phyloP scores from a whole-genome alignment of 2,888 invertebrate species.

The Galerucella pusilla region DNA sequence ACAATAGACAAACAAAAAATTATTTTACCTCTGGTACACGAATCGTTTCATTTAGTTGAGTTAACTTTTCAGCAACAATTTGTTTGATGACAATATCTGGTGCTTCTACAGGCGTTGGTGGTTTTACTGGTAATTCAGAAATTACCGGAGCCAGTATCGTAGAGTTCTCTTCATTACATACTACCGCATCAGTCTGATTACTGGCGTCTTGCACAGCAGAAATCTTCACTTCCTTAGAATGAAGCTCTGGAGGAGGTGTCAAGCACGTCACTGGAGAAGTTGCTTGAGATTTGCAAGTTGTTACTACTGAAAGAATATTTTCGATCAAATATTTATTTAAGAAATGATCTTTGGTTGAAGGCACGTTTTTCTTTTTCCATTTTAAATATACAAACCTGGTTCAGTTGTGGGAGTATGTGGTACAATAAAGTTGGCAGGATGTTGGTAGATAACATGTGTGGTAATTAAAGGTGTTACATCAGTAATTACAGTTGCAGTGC shows the following conservation, averaged over 20 bases:
- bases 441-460: conserved; percentile 70
- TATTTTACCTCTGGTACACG: conserved; percentile 17
- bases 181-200: conserved; percentile 83
- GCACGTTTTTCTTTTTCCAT: background rate
- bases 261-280: conserved; percentile 69
- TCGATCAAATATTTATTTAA: background rate
- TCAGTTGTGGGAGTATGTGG: conserved; percentile 58
- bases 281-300: conserved; percentile 63
- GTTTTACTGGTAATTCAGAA: conserved; percentile 44
- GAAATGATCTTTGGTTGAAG: background rate
- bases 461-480: conserved; percentile 69
- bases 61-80: conserved; percentile 10
- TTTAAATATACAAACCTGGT: conserved; percentile 43
- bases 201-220: conserved; percentile 79
- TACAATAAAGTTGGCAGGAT: conserved; percentile 62
- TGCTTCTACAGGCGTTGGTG: conserved; percentile 43
- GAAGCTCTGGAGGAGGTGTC: conserved; percentile 71
- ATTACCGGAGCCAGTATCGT: conserved; percentile 42
- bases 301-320: conserved; percentile 17
- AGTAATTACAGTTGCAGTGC: conserved; percentile 62
- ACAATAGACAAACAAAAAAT: too few relatives aligned
- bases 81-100: conserved; percentile 14
- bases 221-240: conserved; percentile 63
- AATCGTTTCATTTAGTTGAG: background rate
- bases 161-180: conserved; percentile 75